Percentiles rank a stretch among this genome's conserved stretches.
These are phyloP conservation scores for Paedocypris micromegethes DNA, from an alignment of 2,797 vertebrate species.

Conservation along the genomic window DNA sequence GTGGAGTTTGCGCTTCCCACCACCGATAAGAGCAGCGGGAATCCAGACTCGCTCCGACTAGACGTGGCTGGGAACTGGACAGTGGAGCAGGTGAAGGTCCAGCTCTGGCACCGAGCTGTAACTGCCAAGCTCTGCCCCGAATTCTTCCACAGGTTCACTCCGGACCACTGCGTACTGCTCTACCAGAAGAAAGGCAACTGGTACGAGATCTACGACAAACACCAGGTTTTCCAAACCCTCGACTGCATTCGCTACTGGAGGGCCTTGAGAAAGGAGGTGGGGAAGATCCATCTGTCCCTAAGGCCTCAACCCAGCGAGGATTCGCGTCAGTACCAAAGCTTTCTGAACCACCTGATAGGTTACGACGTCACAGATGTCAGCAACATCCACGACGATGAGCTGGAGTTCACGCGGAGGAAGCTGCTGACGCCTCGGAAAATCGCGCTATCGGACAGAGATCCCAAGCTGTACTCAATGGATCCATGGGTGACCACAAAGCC, in stretches of 20 bases:
- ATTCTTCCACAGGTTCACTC: conserved; percentile 83
- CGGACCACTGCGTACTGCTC: conserved; percentile 87
- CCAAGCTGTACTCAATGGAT: conserved; percentile 88
- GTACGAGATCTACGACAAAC: conserved; percentile 96
- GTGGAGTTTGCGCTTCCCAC: conserved; percentile 91
- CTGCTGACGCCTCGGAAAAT: conserved; percentile 86
- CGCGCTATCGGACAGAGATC: conserved; percentile 80
- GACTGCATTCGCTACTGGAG: conserved; percentile 96
- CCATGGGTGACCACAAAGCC: conserved; percentile 86
- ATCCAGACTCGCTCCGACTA: conserved; percentile 69
- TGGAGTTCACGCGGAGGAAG: conserved; percentile 93
- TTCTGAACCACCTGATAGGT: conserved; percentile 87
- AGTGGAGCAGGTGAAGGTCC: conserved; percentile 91
- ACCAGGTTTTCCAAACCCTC: conserved; percentile 94
- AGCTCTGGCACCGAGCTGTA: conserved; percentile 89
- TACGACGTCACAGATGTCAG: conserved; percentile 95
- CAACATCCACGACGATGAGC: conserved; percentile 94
- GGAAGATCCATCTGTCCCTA: conserved; percentile 83
- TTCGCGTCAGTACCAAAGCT: conserved; percentile 81
- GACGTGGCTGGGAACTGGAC: conserved; percentile 90
- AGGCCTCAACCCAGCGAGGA: conserved; percentile 74
- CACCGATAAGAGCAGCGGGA: conserved; percentile 66
- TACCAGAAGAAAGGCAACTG: conserved; percentile 95
- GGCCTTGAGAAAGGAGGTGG: conserved; percentile 80
- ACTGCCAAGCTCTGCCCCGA: conserved; percentile 78